phyloP scores from a whole-genome alignment of 2,888 invertebrate genomes.

The Nemoura dubitans region DNA sequence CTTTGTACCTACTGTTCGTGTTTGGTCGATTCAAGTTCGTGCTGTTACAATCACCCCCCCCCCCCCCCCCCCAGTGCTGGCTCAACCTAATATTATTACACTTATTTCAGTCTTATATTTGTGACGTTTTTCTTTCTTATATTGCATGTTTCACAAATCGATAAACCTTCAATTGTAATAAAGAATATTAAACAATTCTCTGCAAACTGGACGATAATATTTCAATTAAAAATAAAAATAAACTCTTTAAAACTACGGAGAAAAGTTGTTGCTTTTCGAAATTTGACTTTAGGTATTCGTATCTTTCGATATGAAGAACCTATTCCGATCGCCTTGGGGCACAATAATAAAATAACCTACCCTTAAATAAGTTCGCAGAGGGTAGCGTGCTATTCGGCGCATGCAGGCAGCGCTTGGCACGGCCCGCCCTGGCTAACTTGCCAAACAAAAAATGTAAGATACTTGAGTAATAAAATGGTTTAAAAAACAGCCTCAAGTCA shows the following conservation, averaged over 20 bases:
- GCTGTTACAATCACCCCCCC: too few species aligned
- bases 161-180: too few species aligned
- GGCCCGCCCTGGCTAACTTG: constrained; percentile 19
- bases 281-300: constrained; percentile 37
- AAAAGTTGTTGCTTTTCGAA: constrained; percentile 15
- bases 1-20: too few species aligned
- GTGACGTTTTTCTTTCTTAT: too few species aligned
- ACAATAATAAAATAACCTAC: constrained; percentile 39
- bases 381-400: neutral
- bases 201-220: too few species aligned
- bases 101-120: too few species aligned
- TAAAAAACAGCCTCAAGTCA: constrained; percentile 32
- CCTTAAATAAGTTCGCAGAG: constrained; percentile 13
- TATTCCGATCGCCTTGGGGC: constrained; percentile 34
- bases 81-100: too few species aligned
- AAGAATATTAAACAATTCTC: neutral
- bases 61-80: too few species aligned
- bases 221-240: constrained; percentile 28
- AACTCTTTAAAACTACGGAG: constrained; percentile 22
- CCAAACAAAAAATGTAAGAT: constrained; percentile 29
- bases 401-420: neutral
- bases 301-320: constrained; percentile 27
- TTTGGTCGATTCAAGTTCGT: too few species aligned
- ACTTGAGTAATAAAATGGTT: constrained; percentile 36
- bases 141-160: too few species aligned